A percentile compares a stretch with the other conserved stretches of the same genome.
phyloP scores from a whole-genome alignment of 1,140 invertebrate species.

The Antheraea mylitta region DNA sequence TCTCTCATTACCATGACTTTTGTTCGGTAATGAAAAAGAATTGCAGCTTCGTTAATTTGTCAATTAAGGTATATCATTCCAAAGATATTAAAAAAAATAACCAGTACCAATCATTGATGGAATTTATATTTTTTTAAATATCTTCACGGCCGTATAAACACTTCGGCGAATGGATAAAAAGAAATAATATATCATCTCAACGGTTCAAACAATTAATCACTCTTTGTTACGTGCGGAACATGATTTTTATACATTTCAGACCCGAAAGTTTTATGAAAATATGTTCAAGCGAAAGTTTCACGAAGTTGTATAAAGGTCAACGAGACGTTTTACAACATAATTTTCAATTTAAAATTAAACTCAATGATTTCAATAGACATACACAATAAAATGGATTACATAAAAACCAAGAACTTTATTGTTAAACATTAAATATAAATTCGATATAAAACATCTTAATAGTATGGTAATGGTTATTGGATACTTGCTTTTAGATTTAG shows the following conservation, averaged over 20 bases:
- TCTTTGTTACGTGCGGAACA: conserved; percentile 5
- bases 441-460: too few relatives aligned
- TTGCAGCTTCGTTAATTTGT: too few relatives aligned
- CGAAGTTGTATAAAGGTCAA: background rate
- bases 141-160: background rate
- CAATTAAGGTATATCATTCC: too few relatives aligned
- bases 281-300: conserved; percentile 7
- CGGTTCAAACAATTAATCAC: background rate
- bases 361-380: background rate
- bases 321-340: background rate
- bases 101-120: too few relatives aligned
- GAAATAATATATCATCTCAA: conserved; percentile 1
- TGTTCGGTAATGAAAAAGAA: too few relatives aligned
- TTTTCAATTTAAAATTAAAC: background rate
- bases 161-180: background rate
- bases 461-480: too few relatives aligned
- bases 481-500: too few relatives aligned
- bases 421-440: too few relatives aligned
- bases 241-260: conserved; percentile 12
- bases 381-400: background rate
- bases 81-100: too few relatives aligned
- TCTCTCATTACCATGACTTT: too few relatives aligned
- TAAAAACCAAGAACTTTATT: background rate
- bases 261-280: conserved; percentile 11
- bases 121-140: too few relatives aligned